phyloP scores from a whole-genome alignment of 2,797 vertebrate genomes.

The Pipistrellus nathusii region DNA sequence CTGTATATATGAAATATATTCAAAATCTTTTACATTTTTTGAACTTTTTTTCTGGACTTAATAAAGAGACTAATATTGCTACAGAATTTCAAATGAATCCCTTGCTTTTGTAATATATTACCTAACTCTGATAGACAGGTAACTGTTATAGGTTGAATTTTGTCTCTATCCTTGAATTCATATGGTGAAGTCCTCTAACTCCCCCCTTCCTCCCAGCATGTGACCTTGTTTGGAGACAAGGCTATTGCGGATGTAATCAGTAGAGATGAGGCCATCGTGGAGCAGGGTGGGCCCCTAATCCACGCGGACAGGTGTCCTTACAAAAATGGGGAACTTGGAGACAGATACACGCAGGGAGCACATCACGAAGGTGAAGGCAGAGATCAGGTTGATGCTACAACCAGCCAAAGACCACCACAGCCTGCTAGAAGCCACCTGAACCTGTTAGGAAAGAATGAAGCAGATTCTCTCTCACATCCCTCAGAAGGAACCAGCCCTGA shows the following conservation, averaged over 20 bases:
- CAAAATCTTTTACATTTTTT: conserved; percentile 30
- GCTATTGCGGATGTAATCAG: not conserved
- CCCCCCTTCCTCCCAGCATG: not conserved
- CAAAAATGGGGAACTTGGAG: not conserved
- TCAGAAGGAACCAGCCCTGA: not conserved
- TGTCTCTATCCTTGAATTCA: not conserved
- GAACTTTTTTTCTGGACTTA: conserved; percentile 25
- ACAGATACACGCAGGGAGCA: not conserved
- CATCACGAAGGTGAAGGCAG: not conserved
- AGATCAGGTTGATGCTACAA: not conserved
- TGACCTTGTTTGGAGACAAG: conserved; percentile 2
- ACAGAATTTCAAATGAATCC: conserved; percentile 3
- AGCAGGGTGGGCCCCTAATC: not conserved
- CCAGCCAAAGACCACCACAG: not conserved
- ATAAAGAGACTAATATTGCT: not conserved
- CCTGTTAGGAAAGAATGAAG: not conserved
- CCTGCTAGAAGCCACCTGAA: not conserved
- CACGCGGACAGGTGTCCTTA: not conserved
- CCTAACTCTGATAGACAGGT: not conserved
- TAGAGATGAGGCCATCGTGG: not conserved
- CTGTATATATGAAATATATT: conserved; percentile 30
- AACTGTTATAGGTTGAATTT: not conserved
- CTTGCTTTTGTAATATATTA: conserved; percentile 12
- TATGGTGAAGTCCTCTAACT: not conserved
- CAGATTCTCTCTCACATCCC: not conserved